phyloP scores from a whole-genome alignment of 2,888 invertebrate species.

The Diarsia mendica region DNA sequence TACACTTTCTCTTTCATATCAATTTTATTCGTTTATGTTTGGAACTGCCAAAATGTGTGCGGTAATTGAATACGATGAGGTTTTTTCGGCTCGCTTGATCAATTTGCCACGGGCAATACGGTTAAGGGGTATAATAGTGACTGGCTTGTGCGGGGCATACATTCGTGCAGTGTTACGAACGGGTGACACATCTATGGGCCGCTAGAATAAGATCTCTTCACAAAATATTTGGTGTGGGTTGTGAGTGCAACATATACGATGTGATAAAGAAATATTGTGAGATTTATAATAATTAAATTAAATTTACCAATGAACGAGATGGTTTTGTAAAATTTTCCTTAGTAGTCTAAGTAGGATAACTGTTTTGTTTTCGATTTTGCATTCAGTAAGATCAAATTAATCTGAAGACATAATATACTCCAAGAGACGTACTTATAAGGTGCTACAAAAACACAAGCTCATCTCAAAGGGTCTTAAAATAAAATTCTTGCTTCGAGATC shows the following conservation, averaged over 20 bases:
- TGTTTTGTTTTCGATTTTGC: too few relatives aligned
- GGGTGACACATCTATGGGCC: slow-evolving; percentile 56
- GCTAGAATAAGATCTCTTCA: slow-evolving; percentile 84
- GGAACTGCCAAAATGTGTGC: slow-evolving; percentile 6
- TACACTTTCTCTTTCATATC: slow-evolving; percentile 46
- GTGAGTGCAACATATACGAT: neutral
- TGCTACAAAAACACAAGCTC: neutral
- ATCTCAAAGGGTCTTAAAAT: neutral
- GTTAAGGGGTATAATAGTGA: slow-evolving; percentile 35
- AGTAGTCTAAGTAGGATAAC: too few relatives aligned
- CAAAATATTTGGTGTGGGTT: slow-evolving; percentile 22
- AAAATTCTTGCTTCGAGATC: slow-evolving; percentile 70
- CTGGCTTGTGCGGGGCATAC: slow-evolving; percentile 58
- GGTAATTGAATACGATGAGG: slow-evolving; percentile 37
- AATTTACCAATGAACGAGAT: too few relatives aligned
- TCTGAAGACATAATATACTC: neutral
- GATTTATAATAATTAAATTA: neutral
- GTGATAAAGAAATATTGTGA: neutral
- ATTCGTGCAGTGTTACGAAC: slow-evolving; percentile 72
- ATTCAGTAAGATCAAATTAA: neutral
- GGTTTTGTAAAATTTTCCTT: too few relatives aligned
- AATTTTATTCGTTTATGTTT: slow-evolving; percentile 38
- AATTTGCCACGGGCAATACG: too few relatives aligned
- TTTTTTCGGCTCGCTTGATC: slow-evolving; percentile 23
- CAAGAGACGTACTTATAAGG: neutral